Percentiles rank a stretch among this genome's conserved stretches.
Evolutionary conservation across 2,113 vertebrate species (phyloP).

Genomic region (Rousettus leschenaultii): DNA sequence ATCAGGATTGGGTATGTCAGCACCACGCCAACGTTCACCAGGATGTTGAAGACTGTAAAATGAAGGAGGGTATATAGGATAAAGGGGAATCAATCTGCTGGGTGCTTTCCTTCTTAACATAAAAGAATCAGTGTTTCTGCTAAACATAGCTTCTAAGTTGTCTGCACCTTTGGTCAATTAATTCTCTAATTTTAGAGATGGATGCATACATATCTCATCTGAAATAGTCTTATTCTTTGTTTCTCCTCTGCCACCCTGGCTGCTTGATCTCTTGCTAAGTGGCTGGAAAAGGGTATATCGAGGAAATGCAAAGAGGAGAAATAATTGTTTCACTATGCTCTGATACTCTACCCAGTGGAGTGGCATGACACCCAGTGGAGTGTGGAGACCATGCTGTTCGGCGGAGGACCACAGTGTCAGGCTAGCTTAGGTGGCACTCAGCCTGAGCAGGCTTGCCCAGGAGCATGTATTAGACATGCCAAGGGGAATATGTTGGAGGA

Average conservation of each 20-base stretch:
- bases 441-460: neutral
- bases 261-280: neutral
- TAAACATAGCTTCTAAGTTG: neutral
- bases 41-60: conserved; percentile 93
- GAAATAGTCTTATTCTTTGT: neutral
- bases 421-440: too few relatives aligned
- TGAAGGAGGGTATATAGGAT: neutral
- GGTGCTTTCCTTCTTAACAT: neutral
- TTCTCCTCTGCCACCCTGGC: neutral
- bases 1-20: conserved; percentile 98
- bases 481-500: neutral
- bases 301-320: neutral
- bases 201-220: neutral
- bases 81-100: neutral
- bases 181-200: neutral
- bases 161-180: neutral
- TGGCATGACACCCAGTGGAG: neutral
- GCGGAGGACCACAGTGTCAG: neutral
- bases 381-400: neutral
- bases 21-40: conserved; percentile 96
- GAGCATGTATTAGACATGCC: neutral
- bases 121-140: neutral
- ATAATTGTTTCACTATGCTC: neutral
- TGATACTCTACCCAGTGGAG: neutral
- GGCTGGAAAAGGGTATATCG: neutral